Base-by-base conservation (phyloP, 1,140 invertebrate genomes). In the Trichonephila inaurata region DNA sequence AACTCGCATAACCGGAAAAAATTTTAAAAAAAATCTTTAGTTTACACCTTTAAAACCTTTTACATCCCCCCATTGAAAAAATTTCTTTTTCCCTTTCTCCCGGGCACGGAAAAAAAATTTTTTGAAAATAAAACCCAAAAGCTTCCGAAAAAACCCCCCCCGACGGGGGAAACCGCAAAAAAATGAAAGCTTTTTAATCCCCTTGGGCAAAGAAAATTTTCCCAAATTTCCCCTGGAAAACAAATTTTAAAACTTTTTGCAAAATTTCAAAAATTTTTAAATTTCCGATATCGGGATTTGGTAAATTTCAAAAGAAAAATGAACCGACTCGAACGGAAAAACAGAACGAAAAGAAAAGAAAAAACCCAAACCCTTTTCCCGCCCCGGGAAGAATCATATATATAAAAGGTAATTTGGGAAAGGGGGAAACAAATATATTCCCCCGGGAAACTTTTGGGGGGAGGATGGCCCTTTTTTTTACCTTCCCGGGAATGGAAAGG, bases 341-440 rank as follows among this genome's bases (percentile, higher is more conserved):
- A 83, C 18, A 60, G 21, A 83, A 2, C 3, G 19, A 83, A 58
- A 83, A 28, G 14, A 33, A 72, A 69, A 8, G 21, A 69, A 24
- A 28, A 72, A 24, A 33, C 4, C 14, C n/a, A 72, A 72, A 72
- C n/a, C 69, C 16, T 33, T n/a, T 28, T 72, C 33, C 28, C 69
- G 21, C 51, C 10, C 58, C 40, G 58, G 81, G 58, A 44, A 51
- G n/a, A 61, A 60, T 60, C 83, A 86, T 86, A 33, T 72, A 62
- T 86, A 86, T 86, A 86, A 86, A 62, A 33, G 51, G 60, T 86
- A 86, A n/a, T n/a, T 86, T 60, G 18, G 83, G n/a, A n/a, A 19
- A 86, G 33, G 60, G 28, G 58, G 61, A 62, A 62, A 14, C 83
- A 86, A n/a, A 86, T 86, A 61, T 61, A 33, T 60, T n/a, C 24